Evolutionary conservation across 2,888 invertebrate species (phyloP), one percentile per base, ranked within the genome.

Genomic region (Panopea generosa): DNA sequence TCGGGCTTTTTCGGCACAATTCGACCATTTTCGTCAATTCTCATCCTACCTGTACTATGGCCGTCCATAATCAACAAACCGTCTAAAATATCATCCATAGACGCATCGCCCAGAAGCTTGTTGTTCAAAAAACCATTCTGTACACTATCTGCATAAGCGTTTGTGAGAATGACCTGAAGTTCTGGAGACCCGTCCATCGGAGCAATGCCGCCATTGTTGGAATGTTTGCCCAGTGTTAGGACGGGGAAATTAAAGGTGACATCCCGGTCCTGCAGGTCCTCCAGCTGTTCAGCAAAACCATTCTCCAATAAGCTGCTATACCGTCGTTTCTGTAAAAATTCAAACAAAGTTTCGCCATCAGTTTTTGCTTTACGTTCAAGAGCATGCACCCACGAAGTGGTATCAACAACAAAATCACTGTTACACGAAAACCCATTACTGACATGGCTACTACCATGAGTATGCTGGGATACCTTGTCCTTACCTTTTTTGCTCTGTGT

Each of bases 301-400:
- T 78, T 82, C 67, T 78, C 82, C 65, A 78, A 57, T 1, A 82
- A 63, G 40, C 72, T 72, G 78, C 80, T 84, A 86, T 80, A 86
- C 86, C 67, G 86, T 86, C 73, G 86, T 86, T 83, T 86, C 86
- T 86, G 86, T 62, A 85, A 86, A 73, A 84, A 86, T 74, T 79
- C 78, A 82, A 82, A 83, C 61, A 85, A 73, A 79, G 71, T 79
- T 77, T 82, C 82, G 59, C 77, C 79, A 55, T 82, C 79, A 77
- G 53, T 75, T 69, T 79, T 79, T 61, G 74, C 71, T 57, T 77
- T 77, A 68, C 43, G 49, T 68, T 79, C 77, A 38, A 74, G 56
- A 52, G 61, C 74, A 82, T 79, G 82, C 78, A 82, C 63, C 75
- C 79, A 75, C 18, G 49, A 33, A 18, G 57, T 18, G 27, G 26